Conservation (phyloP, 35 echinoderm and acorn worm genomes). For the Eucidaris tribuloides region DNA sequence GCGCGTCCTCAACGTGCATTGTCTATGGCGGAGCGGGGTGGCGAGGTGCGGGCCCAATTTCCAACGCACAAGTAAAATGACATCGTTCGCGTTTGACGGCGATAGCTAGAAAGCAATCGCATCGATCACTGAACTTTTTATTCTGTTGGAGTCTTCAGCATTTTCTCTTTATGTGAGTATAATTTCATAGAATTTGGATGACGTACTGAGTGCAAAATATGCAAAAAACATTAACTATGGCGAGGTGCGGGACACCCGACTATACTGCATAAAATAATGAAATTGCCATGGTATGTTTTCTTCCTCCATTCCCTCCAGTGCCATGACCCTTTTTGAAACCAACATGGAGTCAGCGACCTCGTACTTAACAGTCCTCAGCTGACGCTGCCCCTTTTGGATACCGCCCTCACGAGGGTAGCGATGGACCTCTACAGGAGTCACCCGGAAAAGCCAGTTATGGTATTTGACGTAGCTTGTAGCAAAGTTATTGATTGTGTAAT, state of each 20-base stretch:
- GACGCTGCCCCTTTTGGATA: constrained; percentile 60
- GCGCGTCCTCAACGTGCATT: too few species aligned
- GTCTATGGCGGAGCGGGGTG: too few species aligned
- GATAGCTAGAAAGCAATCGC: too few species aligned
- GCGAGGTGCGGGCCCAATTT: too few species aligned
- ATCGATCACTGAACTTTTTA: not conserved
- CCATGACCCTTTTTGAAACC: constrained; percentile 95
- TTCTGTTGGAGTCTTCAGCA: not conserved
- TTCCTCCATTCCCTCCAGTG: constrained; percentile 44
- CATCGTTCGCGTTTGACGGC: too few species aligned
- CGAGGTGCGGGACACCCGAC: too few species aligned
- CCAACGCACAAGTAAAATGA: too few species aligned
- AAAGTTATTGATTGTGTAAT: too few species aligned
- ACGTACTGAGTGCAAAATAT: not conserved
- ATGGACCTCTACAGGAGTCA: constrained; percentile 76
- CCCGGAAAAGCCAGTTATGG: constrained; percentile 69
- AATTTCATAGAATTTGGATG: not conserved
- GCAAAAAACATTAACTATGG: not conserved
- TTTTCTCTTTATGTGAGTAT: not conserved
- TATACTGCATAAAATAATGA: not conserved
- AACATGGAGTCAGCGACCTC: constrained; percentile 89
- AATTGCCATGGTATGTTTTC: not conserved
- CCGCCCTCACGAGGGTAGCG: constrained; percentile 51
- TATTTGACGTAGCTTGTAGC: too few species aligned
- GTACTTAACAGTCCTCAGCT: constrained; percentile 65